Percentiles rank a stretch among this genome's conserved stretches.
Evolutionary conservation across 2,113 vertebrate species (phyloP).

Genomic region (Phoxinus phoxinus): DNA sequence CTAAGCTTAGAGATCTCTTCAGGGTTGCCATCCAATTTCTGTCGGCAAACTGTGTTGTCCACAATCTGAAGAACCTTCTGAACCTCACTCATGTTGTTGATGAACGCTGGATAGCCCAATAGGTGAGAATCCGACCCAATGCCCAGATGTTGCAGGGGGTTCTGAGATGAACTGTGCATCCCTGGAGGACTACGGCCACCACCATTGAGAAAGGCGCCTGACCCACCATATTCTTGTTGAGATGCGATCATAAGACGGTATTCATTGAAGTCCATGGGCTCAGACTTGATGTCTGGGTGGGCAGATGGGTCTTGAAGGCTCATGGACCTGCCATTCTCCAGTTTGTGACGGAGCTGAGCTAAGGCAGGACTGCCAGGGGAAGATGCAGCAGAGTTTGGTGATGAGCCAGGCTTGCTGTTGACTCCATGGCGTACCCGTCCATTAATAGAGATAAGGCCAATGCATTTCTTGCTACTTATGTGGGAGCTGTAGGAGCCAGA

Average conservation of each 20-base stretch:
- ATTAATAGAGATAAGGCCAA: slow-evolving; percentile 89
- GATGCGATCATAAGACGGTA: slow-evolving; percentile 89
- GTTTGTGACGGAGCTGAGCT: slow-evolving; percentile 90
- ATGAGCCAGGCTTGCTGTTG: slow-evolving; percentile 89
- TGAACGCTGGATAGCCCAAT: slow-evolving; percentile 83
- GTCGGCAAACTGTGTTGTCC: slow-evolving; percentile 92
- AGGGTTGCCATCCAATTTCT: slow-evolving; percentile 91
- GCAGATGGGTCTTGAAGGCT: slow-evolving; percentile 84
- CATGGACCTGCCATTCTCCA: slow-evolving; percentile 90
- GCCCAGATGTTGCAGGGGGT: slow-evolving; percentile 90
- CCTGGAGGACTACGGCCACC: slow-evolving; percentile 86
- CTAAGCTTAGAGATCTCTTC: slow-evolving; percentile 93
- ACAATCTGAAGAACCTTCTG: slow-evolving; percentile 96
- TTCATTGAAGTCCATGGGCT: slow-evolving; percentile 93
- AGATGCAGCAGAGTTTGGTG: slow-evolving; percentile 91
- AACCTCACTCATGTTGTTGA: slow-evolving; percentile 90
- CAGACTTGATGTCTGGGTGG: slow-evolving; percentile 90
- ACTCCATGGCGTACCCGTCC: slow-evolving; percentile 85
- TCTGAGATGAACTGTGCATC: slow-evolving; percentile 87
- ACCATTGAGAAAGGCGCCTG: slow-evolving; percentile 87
- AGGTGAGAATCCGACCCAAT: slow-evolving; percentile 87
- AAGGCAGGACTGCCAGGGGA: slow-evolving; percentile 93
- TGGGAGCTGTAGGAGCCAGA: slow-evolving; percentile 98
- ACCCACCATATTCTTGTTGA: slow-evolving; percentile 83
- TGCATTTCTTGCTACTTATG: slow-evolving; percentile 99